These are phyloP conservation scores for Meteorus sp. DNA, from an alignment of 1,140 invertebrate genomes.

Conservation along the genomic window DNA sequence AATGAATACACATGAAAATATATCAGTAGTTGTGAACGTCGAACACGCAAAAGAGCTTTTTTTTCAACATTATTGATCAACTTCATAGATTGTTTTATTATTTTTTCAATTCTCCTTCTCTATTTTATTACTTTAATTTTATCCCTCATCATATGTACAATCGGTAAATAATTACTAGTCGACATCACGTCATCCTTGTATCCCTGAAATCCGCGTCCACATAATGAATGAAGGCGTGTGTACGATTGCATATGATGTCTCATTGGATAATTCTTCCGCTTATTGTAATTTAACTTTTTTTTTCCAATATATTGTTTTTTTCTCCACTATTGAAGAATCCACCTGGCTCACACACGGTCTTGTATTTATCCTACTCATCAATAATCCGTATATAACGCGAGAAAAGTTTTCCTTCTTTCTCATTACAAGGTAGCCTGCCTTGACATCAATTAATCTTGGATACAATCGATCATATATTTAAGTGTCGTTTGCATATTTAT, in stretches of 20 bases:
- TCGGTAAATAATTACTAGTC: slow-evolving; percentile 1
- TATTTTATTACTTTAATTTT: background rate
- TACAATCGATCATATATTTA: background rate
- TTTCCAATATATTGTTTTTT: background rate
- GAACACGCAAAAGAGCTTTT: background rate
- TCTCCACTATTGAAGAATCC: background rate
- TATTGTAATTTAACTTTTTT: background rate
- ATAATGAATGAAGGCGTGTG: no score
- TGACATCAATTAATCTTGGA: slow-evolving; percentile 8
- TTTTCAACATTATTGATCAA: background rate
- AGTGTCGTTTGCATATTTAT: background rate
- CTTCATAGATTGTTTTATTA: background rate
- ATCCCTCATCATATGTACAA: background rate
- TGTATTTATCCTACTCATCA: slow-evolving; percentile 6
- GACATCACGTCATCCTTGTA: slow-evolving; percentile 5
- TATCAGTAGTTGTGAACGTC: background rate
- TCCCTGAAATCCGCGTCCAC: no score
- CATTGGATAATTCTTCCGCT: slow-evolving; percentile 9
- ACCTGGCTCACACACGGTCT: no score
- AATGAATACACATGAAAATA: no score
- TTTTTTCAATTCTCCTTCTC: background rate
- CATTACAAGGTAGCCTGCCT: slow-evolving; percentile 5
- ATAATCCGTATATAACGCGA: slow-evolving; percentile 13
- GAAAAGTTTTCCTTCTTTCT: slow-evolving; percentile 7
- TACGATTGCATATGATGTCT: background rate